Evolutionary conservation across 2,797 vertebrate genomes (phyloP).

Genomic region (Sus cebifrons): DNA sequence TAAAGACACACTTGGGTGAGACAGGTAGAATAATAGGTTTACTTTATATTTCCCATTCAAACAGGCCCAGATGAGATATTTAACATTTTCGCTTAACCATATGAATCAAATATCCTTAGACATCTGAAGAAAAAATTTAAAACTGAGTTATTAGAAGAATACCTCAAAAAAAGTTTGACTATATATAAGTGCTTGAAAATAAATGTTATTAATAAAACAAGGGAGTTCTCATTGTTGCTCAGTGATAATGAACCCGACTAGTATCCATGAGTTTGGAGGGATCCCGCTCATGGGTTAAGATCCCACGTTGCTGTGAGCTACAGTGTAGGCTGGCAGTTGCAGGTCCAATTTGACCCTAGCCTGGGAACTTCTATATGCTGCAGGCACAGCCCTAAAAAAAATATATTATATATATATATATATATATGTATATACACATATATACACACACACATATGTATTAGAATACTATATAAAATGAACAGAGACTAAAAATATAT

Average conservation of each 20-base stretch:
- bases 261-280: too few species aligned
- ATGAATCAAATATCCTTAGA: neutral
- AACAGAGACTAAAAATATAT: neutral
- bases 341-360: too few species aligned
- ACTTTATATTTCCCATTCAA: neutral
- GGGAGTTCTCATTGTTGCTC: too few species aligned
- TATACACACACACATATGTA: neutral
- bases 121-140: neutral
- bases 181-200: neutral
- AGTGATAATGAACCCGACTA: too few species aligned
- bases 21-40: neutral
- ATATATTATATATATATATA: too few species aligned
- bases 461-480: neutral
- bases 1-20: neutral
- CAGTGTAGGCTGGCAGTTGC: too few species aligned
- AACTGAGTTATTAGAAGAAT: neutral
- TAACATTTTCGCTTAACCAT: neutral
- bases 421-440: too few species aligned
- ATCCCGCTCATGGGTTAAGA: too few species aligned
- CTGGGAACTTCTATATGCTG: too few species aligned
- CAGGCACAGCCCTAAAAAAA: too few species aligned
- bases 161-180: neutral
- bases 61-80: neutral
- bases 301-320: too few species aligned
- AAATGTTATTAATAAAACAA: neutral